Conservation (phyloP, 1,140 invertebrate species). For the Apis laboriosa region DNA sequence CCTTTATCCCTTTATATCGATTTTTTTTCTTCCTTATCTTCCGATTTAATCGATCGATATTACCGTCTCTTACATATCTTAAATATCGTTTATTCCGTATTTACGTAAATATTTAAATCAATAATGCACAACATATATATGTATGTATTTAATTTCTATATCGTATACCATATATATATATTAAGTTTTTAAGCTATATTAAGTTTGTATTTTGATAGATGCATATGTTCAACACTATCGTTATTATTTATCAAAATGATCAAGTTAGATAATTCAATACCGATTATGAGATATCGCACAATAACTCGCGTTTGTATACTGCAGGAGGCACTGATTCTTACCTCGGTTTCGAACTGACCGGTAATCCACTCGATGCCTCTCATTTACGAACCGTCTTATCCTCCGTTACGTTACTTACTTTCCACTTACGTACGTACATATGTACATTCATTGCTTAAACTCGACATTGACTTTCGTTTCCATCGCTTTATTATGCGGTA, state of each 20-base stretch:
- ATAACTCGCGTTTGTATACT: neutral
- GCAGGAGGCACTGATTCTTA: slow-evolving; percentile 47
- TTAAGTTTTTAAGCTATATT: neutral
- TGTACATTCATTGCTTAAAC: neutral
- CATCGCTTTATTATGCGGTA: slow-evolving; percentile 1
- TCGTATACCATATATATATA: too few species aligned
- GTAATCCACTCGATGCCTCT: slow-evolving; percentile 33
- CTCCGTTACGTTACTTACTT: slow-evolving; percentile 38
- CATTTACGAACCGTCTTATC: slow-evolving; percentile 53
- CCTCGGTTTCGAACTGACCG: slow-evolving; percentile 49
- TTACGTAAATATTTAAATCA: neutral
- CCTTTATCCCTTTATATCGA: neutral
- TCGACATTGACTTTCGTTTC: slow-evolving; percentile 17
- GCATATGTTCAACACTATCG: neutral
- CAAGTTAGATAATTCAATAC: neutral
- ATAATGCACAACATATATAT: too few species aligned
- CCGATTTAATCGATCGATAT: neutral
- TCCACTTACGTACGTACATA: slow-evolving; percentile 10
- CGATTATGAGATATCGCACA: neutral
- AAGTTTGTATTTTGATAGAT: neutral
- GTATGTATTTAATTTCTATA: neutral
- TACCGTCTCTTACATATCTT: neutral
- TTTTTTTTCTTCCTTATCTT: neutral
- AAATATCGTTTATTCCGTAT: neutral
- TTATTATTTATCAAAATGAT: neutral